Base-by-base conservation (phyloP, 2,888 invertebrate species). In the Trissolcus brochymenae region DNA sequence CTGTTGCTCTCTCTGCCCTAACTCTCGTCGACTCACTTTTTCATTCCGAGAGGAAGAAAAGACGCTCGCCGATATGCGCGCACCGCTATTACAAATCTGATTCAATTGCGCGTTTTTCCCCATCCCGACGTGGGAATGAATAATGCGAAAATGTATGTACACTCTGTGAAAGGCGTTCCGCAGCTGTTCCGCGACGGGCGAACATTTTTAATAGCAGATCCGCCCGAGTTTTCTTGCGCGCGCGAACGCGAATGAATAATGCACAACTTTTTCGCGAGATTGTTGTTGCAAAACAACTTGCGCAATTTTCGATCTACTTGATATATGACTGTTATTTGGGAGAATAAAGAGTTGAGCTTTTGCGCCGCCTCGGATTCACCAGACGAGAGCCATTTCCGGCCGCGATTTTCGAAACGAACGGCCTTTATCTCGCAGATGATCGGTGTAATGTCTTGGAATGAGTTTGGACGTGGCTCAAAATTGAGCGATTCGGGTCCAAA, bases 201-300 rank as follows among this genome's bases (percentile, higher is more conserved):
- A 68, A 59, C 53, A 62, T 68, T 75, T 75, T 68, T 68, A 75
- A 75, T 61, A 76, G 70, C 61, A 51, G 56, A 55, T 62, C 35
- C 11, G 54, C 19, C 51, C 46, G 53, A 62, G 35, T 6, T 46
- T 53, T 59, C 59, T 41, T 17, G 50, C 50, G 53, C 59, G 59
- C n/a, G 60, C 41, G 53, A 65, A 65, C 50, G 41, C 19, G 16
- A 46, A 16, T 75, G 75, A 75, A 70, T 70, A 75, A 75, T 70
- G 60, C 60, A 60, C 50, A 59, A 59, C 65, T 60, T 65, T 72
- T 72, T 61, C 43, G 35, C 62, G 61, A 35, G 50, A 51, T 73
- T 61, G 56, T 67, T 66, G 51, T 56, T 25, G 53, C 54, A 55
- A 66, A 73, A 66, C 61, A 67, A 56, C 51, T 61, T 66, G 21